Base-by-base conservation (phyloP, 1,140 invertebrate species). In the Diachasmimorpha longicaudata region DNA sequence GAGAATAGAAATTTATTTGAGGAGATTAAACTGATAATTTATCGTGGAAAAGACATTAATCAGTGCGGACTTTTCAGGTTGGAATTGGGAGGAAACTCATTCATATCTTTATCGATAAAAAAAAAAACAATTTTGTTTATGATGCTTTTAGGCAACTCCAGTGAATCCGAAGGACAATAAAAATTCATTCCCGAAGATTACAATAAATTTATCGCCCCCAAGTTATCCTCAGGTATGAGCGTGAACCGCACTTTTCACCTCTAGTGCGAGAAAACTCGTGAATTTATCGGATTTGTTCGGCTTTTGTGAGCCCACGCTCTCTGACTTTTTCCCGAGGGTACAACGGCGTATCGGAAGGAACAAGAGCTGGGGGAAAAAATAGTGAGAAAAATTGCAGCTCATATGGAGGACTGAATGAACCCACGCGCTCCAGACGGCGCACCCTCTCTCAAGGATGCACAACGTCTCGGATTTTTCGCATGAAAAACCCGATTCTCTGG, bases 341-440 rank as follows among this genome's bases (percentile, higher is more conserved):
- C 58, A 63, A 63, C 58, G 19, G 48, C 9, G 48, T 13, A 63
- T 63, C 19, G 6, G 3, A 25, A 14, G 11, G 23, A 63, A 68
- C 44, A 39, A n/a, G 39, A 66, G 52, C 14, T 42, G 42, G 14
- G 31, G 66, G 42, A 39, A 69, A 46, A 52, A 42, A 42, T 42
- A 10, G 19, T 25, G 13, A 75, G 58, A 63, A 23, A 71, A 46
- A 39, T 68, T 67, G 69, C 74, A 48, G 39, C 48, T n/a, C 21
- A 25, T 58, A 58, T 58, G 19, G 58, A 11, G 69, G n/a, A 52
- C 68, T 81, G 78, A 83, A 82, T 82, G 81, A 83, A 78, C 81
- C 82, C 76, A 83, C 82, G 80, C 81, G 37, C 31, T 72, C 46
- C 42, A 63, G 74, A 77, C 70, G 74, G 74, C 77, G 58, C 77